Evolutionary conservation across 2,113 vertebrate genomes (phyloP).

Genomic region (Myodes glareolus): DNA sequence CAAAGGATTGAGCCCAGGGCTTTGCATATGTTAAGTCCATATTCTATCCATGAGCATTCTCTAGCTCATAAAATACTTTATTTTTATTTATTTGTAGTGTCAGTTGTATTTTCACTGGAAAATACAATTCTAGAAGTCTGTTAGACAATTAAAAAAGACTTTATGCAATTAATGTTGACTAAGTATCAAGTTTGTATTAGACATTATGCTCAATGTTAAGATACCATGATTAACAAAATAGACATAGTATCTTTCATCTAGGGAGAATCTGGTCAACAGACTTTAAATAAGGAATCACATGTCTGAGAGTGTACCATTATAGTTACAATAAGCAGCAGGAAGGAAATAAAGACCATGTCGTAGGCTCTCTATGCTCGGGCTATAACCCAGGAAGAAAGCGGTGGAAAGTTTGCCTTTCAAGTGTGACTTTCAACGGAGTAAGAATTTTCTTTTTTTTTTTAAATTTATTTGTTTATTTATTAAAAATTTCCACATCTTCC

Average conservation of each 20-base stretch:
- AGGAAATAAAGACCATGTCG: background rate
- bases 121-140: background rate
- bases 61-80: background rate
- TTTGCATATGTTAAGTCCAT: background rate
- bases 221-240: background rate
- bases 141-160: background rate
- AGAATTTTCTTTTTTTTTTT: no score
- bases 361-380: background rate
- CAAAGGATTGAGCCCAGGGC: background rate
- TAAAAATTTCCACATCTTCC: no score
- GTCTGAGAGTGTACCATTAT: background rate
- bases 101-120: background rate
- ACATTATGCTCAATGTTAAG: background rate
- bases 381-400: background rate
- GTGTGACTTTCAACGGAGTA: background rate
- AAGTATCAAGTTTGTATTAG: background rate
- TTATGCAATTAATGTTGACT: background rate
- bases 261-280: background rate
- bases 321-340: background rate
- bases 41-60: background rate
- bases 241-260: background rate
- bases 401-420: background rate
- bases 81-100: background rate
- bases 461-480: no score
- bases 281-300: background rate